Base-by-base conservation (phyloP, 2,888 invertebrate genomes). In the Ctena decussata region DNA sequence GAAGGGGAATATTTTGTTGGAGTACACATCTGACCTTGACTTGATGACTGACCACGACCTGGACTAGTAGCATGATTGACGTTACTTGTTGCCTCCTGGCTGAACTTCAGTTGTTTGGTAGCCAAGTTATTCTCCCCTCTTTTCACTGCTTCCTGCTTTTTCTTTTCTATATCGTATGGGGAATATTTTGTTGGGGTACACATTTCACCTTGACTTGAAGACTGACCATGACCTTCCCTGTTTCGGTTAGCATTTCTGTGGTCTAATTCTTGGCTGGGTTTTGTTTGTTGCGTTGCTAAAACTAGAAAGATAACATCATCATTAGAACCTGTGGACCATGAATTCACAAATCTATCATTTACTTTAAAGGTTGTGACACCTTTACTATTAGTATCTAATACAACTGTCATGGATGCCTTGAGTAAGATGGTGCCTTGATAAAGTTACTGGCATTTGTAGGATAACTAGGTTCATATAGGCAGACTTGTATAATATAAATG, bases 131-230 rank as follows among this genome's bases (percentile, higher is more conserved):
- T n/a, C n/a, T n/a, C n/a, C 35, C 35, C 72, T 53, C 86, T 86
- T 65, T 84, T 84, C 60, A 92, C 18, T n/a, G 93, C 92, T 21
- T 86, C 89, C 32, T 80, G 77, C 74, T 91, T 89, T 80, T 93
- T 93, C 74, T 82, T 89, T 73, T 92, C 90, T 37, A 93, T 93
- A 74, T 93, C 91, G 30, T 86, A 90, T 57, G 90, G 90, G 0
- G 92, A 89, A 78, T 91, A 92, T 65, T 91, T 91, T n/a, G 35
- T 65, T 65, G 65, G 65, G 8, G 65, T 65, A 32, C 8, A 30
- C 21, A 27, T 57, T n/a, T 57, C 27, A 65, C 70, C 41, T 71
- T 78, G 71, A 69, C 80, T 79, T 1, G 32, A 44, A 32, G 41
- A n/a, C 8, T 72, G 72, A 24, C n/a, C n/a, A n/a, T n/a, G n/a